Evolutionary conservation across 2,888 invertebrate species (phyloP), one percentile per base, ranked within the genome.

Genomic region (Copidosoma aretas): DNA sequence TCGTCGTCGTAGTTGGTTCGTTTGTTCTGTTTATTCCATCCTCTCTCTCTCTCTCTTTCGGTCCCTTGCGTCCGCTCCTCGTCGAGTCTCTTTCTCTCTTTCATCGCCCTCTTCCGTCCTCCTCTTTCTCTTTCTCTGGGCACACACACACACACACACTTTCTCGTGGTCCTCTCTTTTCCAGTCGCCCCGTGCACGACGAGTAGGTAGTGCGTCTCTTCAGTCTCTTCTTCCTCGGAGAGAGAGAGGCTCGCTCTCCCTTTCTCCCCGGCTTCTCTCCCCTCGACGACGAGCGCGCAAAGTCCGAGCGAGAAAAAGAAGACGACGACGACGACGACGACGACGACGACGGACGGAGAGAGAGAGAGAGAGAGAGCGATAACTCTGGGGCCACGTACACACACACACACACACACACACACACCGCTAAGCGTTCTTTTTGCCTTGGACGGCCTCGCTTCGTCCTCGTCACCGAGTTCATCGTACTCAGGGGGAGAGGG

Each of bases 401-500:
- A 53, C 21, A 56, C 46, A n/a, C 15, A 21, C 10, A 17, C 63
- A 56, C 24, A 25, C 63, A 17, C n/a, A 21, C 53, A n/a, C 24
- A 25, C 17, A 21, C 56, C 43, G 43, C 24, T 59, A 10, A 22
- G 21, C 21, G 24, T 67, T 61, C 61, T 67, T 67, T 60, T 67
- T 67, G 61, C 67, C 67, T 61, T 60, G 65, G 67, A 67, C 67
- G 67, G 67, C 67, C 67, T 67, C 67, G 67, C 67, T 67, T 67
- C 67, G 67, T 67, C 67, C 67, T 67, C 67, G 67, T 67, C 67
- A 67, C 61, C 51, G 67, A 67, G 67, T 67, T 67, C 67, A 67
- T 67, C 67, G 67, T 60, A 67, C 67, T 67, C 67, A 24, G 43
- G 52, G 58, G 58, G n/a, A n/a, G n/a, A n/a, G 21, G 60, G n/a